Conservation (phyloP, 2,797 vertebrate species). For the Buceros bicornis region DNA sequence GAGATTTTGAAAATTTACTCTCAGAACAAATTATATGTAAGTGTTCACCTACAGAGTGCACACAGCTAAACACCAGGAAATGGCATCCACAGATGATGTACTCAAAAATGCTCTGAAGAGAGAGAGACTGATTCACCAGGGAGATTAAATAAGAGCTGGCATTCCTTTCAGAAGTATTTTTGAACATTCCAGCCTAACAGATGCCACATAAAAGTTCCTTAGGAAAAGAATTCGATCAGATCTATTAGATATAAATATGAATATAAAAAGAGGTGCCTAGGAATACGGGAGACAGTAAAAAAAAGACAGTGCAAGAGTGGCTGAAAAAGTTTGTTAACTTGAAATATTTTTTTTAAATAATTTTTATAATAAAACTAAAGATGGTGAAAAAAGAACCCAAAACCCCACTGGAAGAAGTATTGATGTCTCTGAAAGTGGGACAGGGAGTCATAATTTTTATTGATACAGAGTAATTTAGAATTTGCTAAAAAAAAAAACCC, state of each 20-base stretch:
- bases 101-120: background rate
- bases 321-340: background rate
- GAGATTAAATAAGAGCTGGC: background rate
- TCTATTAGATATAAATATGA: constrained; percentile 11
- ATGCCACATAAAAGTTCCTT: constrained; percentile 25
- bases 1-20: background rate
- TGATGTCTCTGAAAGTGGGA: background rate
- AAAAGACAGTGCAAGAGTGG: background rate
- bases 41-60: background rate
- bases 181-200: background rate
- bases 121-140: background rate
- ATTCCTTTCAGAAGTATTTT: background rate
- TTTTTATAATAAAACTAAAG: background rate
- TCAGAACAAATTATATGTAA: background rate
- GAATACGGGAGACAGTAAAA: background rate
- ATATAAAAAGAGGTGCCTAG: constrained; percentile 2
- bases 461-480: background rate
- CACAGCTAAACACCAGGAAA: background rate
- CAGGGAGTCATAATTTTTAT: background rate
- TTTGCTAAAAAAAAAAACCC: background rate
- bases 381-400: background rate
- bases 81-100: background rate
- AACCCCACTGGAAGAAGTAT: background rate
- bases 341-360: background rate
- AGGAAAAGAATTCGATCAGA: constrained; percentile 15